Evolutionary conservation across 2,797 vertebrate species (phyloP).

Genomic region (Acanthornis magna): DNA sequence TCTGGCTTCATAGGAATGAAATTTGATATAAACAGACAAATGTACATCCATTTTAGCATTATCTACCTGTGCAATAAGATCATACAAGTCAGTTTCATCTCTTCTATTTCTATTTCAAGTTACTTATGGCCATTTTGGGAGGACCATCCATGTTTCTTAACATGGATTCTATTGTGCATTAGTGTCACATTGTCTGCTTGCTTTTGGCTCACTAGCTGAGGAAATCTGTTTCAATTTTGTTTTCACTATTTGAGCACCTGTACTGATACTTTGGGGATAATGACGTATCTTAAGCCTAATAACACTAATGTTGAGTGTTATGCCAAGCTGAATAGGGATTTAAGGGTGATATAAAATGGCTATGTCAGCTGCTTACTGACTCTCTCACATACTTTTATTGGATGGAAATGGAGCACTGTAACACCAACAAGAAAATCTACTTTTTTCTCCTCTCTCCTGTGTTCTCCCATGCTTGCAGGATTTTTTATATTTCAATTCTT

Average conservation of each 20-base stretch:
- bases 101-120: not conserved
- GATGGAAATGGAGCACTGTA: not conserved
- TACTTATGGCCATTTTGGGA: not conserved
- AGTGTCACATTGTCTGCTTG: not conserved
- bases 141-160: not conserved
- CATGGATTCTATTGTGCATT: not conserved
- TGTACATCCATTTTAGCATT: not conserved
- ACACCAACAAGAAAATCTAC: not conserved
- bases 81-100: not conserved
- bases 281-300: not conserved
- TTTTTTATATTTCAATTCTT: not conserved
- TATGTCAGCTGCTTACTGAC: not conserved
- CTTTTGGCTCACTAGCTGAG: not conserved
- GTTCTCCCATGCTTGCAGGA: not conserved
- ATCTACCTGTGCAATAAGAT: not conserved
- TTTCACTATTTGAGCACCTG: not conserved
- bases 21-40: not conserved
- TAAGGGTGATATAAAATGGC: not conserved
- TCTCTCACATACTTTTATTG: not conserved
- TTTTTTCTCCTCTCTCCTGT: not conserved
- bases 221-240: not conserved
- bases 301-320: not conserved
- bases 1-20: not conserved
- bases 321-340: not conserved
- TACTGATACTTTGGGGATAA: not conserved